A percentile compares a stretch with the other conserved stretches of the same genome.
Conservation (phyloP, 2,888 invertebrate species). For the Herminia tarsipennalis region DNA sequence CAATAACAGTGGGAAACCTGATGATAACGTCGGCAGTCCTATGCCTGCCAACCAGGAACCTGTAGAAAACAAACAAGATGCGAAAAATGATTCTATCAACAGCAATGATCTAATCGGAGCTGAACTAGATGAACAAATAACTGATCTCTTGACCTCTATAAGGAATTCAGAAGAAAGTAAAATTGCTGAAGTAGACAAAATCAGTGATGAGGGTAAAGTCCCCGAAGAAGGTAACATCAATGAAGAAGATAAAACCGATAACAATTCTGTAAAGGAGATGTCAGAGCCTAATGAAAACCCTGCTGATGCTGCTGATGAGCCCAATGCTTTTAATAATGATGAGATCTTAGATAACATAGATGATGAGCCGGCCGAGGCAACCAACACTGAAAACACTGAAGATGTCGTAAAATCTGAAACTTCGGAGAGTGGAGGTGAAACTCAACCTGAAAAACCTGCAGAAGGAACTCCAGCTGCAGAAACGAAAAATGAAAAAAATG, state of each 20-base stretch:
- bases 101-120: slow-evolving; percentile 18
- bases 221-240: slow-evolving; percentile 7
- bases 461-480: slow-evolving; percentile 10
- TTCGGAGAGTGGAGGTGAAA: background rate
- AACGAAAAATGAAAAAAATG: slow-evolving; percentile 10
- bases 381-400: background rate
- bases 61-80: background rate
- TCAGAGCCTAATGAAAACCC: background rate
- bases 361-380: background rate
- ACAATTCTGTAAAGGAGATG: slow-evolving; percentile 2
- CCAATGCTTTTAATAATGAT: background rate
- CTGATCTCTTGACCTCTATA: slow-evolving; percentile 59
- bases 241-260: slow-evolving; percentile 2
- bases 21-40: background rate
- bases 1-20: slow-evolving; percentile 20
- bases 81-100: background rate
- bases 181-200: slow-evolving; percentile 6
- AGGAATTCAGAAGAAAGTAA: slow-evolving; percentile 28
- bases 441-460: background rate
- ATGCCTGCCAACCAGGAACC: too few species aligned
- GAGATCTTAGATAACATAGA: background rate
- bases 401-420: background rate
- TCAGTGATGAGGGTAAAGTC: slow-evolving; percentile 6
- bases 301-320: background rate
- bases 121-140: slow-evolving; percentile 62